Evolutionary conservation across 2,888 invertebrate species (phyloP), one percentile per base, ranked within the genome.

Genomic region (Tholera decimalis): DNA sequence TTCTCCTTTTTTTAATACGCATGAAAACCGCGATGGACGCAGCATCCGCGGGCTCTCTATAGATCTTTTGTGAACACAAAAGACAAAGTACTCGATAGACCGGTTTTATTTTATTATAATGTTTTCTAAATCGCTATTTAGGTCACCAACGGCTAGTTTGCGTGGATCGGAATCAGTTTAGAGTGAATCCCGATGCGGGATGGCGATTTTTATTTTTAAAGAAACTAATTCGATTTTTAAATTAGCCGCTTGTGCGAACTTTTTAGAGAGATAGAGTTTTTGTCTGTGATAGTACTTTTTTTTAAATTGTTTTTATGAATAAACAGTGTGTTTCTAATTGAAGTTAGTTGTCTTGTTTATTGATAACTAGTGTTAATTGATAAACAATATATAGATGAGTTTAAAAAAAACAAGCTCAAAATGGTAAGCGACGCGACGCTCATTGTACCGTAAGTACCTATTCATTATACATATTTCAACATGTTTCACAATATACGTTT

Each of bases 31-130:
- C 85, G 80, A 74, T 85, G 87, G 87, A 87, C 90, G 86, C 95
- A 94, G 95, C 95, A 94, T 95, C 95, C 94, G 92, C 89, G 91
- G 85, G 85, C 91, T 93, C 92, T 93, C 92, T 91, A 87, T 88
- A 80, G 81, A 85, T 89, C 91, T 88, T 91, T 94, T 94, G 93
- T 94, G 78, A 80, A 80, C 61, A 83, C 83, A 91, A 92, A 92
- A 92, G 93, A 93, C 92, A 92, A 92, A 90, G 90, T 91, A 86
- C 81, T 80, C 65, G 84, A 88, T 81, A 75, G 91, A 95, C 95
- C 94, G 94, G 95, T 95, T 93, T 80, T 67, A 80, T 87, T 89
- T 84, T 86, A 85, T 85, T 84, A 82, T 65, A 56, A 68, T 83
- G 72, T 73, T 86, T 88, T 88, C 86, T 87, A 76, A 75, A 77